Base-by-base conservation (phyloP, 2,888 invertebrate genomes). In the Pseudococcus longispinus region DNA sequence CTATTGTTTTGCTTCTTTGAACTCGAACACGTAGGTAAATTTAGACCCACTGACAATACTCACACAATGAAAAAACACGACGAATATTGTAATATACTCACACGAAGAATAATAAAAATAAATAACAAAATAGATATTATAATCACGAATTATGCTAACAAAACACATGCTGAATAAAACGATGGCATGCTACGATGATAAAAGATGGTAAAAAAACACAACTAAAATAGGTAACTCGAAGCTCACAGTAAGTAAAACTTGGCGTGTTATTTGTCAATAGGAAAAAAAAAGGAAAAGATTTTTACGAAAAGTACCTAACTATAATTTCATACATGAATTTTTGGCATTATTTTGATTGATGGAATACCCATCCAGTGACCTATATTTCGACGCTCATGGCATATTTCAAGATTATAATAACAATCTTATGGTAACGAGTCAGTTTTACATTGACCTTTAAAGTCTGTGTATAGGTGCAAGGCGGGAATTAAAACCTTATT, bases 201-300 rank as follows among this genome's bases (percentile, higher is more conserved):
- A 51, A 51, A 51, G 3, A 51, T 13, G 15, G 15, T 20, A 42
- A 15, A 80, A 37, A 42, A 42, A 80, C 1, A 80, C 77, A 51
- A 18, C 2, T 3, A 51, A 51, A 51, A 51, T 51, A 51, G 42
- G 29, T n/a, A 42, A 42, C 9, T 74, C 15, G 37, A 74, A 13
- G 18, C 74, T 74, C 13, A 6, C 4, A 11, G 15, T 46, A 18
- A 46, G 18, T 9, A 77, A 77, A 80, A 42, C 42, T 80, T 42
- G 2, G 74, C 77, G 77, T 80, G 77, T 80, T 80, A 80, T 20
- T 80, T 80, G 77, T 80, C 77, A 42, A 80, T 80, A 80, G 77
- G 18, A 80, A 74, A 74, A 74, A 60, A 60, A 60, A 23, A 60
- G 60, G 70, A 70, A 65, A 29, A 70, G 70, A 70, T 70, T 70